Percentiles rank a stretch among this genome's conserved stretches.
These are phyloP conservation scores for Chalcosyrphus nemorum DNA, from an alignment of 2,888 invertebrate genomes.

Conservation along the genomic window DNA sequence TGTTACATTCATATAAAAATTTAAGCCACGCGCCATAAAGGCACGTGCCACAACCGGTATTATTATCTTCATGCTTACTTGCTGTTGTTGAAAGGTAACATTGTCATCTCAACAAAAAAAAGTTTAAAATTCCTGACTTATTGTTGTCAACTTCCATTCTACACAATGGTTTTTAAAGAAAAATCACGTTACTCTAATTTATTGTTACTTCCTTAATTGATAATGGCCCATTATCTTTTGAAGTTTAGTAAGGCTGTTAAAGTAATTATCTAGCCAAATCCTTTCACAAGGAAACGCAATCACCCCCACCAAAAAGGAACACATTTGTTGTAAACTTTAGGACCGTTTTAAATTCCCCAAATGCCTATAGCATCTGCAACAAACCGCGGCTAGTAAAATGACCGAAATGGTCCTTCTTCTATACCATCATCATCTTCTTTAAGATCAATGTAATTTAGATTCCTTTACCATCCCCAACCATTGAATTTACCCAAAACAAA, in stretches of 20 bases:
- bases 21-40: no score
- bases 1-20: no score
- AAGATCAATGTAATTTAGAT: slow-evolving; percentile 37
- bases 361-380: not conserved
- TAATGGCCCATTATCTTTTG: not conserved
- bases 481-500: slow-evolving; percentile 2
- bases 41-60: not conserved
- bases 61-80: no score
- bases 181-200: not conserved
- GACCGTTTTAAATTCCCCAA: not conserved
- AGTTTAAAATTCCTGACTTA: not conserved
- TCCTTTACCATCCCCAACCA: slow-evolving; percentile 3
- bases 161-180: not conserved
- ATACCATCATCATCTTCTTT: slow-evolving; percentile 13
- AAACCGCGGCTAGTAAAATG: not conserved
- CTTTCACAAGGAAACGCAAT: not conserved
- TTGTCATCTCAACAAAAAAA: not conserved
- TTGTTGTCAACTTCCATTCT: not conserved
- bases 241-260: not conserved
- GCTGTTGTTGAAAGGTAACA: not conserved
- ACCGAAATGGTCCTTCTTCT: not conserved
- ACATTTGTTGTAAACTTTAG: not conserved
- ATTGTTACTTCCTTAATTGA: not conserved
- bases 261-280: not conserved
- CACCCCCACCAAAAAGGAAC: not conserved